Percentiles rank a stretch among this genome's conserved stretches.
Conservation (phyloP, 2,113 vertebrate species). For the Phrynosoma blainvillii region DNA sequence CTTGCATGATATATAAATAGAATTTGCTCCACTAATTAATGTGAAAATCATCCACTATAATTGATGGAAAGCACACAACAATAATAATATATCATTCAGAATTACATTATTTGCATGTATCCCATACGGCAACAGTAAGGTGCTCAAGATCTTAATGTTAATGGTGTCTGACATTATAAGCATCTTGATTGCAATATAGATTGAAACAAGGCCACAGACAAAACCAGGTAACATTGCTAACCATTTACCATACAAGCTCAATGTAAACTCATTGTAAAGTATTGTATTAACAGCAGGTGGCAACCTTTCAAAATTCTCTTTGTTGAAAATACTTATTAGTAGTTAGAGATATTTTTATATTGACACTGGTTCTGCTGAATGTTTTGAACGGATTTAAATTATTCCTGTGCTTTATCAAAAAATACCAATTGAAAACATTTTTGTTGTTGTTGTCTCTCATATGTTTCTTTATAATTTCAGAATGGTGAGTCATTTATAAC, state of each 20-base stretch:
- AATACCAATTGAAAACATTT: neutral
- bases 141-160: neutral
- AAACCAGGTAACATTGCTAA: conserved; percentile 31
- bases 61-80: neutral
- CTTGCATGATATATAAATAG: too few species aligned
- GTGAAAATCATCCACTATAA: conserved; percentile 18
- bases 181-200: conserved; percentile 17
- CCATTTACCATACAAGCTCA: conserved; percentile 31
- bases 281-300: conserved; percentile 84
- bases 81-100: neutral
- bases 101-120: neutral
- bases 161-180: neutral
- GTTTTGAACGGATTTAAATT: conserved; percentile 41
- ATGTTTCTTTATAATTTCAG: conserved; percentile 6
- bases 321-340: conserved; percentile 42
- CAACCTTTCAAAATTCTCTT: conserved; percentile 79
- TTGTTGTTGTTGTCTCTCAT: neutral
- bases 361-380: conserved; percentile 33
- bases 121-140: neutral
- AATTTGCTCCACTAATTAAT: neutral
- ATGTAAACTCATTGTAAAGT: conserved; percentile 73
- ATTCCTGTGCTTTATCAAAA: conserved; percentile 1
- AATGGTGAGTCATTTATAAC: too few species aligned
- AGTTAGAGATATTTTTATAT: conserved; percentile 32
- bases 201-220: conserved; percentile 53